Evolutionary conservation across 2,797 vertebrate species (phyloP).

Genomic region (Sebastes nivosus): DNA sequence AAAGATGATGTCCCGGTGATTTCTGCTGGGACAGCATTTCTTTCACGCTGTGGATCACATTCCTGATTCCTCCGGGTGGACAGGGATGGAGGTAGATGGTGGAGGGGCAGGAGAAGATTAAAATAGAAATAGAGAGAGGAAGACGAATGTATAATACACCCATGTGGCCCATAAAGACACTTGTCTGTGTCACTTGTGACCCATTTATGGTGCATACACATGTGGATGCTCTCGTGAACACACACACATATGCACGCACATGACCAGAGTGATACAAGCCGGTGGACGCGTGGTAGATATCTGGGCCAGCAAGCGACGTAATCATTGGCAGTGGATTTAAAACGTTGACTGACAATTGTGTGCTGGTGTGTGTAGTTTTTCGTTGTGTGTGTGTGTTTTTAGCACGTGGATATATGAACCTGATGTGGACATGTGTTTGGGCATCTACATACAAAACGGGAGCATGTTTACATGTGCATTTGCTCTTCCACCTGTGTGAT

Average conservation of each 20-base stretch:
- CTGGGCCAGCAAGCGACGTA: not conserved
- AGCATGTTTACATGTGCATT: slow-evolving; percentile 3
- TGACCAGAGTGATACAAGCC: not conserved
- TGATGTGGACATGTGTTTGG: not conserved
- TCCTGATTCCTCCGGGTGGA: not conserved
- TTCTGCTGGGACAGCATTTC: not conserved
- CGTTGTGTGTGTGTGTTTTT: not conserved
- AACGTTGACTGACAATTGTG: not conserved
- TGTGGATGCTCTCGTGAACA: not conserved
- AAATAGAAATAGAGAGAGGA: slow-evolving; percentile 20
- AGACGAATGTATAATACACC: slow-evolving; percentile 38
- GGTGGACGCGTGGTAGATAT: not conserved
- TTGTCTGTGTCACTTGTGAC: slow-evolving; percentile 40
- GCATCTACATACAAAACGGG: not conserved
- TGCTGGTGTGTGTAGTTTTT: no score
- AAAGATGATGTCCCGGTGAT: not conserved
- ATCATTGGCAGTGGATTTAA: not conserved
- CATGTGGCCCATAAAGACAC: slow-evolving; percentile 27
- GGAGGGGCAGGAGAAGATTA: not conserved
- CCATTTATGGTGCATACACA: slow-evolving; percentile 45
- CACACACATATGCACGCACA: not conserved
- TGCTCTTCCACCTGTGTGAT: slow-evolving; percentile 26
- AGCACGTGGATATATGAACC: not conserved
- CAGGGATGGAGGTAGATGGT: not conserved
- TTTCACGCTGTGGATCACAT: not conserved